Percentiles rank a stretch among this genome's conserved stretches.
phyloP scores from a whole-genome alignment of 2,797 vertebrate genomes.

The Dendrocincla tyrannina region DNA sequence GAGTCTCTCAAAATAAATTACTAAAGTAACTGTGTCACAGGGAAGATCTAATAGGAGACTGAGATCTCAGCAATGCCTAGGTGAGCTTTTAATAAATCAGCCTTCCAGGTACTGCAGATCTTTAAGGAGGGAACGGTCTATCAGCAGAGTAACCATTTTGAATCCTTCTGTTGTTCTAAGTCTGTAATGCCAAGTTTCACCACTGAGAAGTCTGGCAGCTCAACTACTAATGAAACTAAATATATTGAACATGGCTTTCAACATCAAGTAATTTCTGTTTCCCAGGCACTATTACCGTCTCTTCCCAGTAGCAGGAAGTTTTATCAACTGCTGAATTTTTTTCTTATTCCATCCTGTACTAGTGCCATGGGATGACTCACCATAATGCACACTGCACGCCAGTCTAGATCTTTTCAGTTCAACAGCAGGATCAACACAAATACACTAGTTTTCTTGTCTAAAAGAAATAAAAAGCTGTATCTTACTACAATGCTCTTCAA shows the following conservation, averaged over 20 bases:
- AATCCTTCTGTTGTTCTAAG: constrained; percentile 63
- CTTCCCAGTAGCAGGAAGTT: constrained; percentile 39
- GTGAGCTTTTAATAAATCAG: constrained; percentile 64
- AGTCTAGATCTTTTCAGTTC: background rate
- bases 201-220: constrained; percentile 62
- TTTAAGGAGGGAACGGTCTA: constrained; percentile 52
- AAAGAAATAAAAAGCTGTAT: background rate
- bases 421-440: constrained; percentile 4
- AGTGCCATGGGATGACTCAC: constrained; percentile 36
- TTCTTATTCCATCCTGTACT: constrained; percentile 5
- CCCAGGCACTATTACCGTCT: constrained; percentile 52
- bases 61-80: constrained; percentile 15
- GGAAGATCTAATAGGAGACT: constrained; percentile 16
- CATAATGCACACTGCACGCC: background rate
- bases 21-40: constrained; percentile 25
- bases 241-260: constrained; percentile 43
- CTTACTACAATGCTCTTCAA: background rate
- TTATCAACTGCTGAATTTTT: constrained; percentile 46
- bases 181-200: constrained; percentile 60
- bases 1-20: constrained; percentile 1
- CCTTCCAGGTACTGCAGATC: constrained; percentile 41
- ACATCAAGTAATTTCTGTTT: constrained; percentile 44
- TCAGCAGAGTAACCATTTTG: constrained; percentile 60
- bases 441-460: background rate
- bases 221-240: constrained; percentile 63